These are phyloP conservation scores for Gopherus flavomarginatus DNA, from an alignment of 2,113 vertebrate genomes.

Conservation along the genomic window DNA sequence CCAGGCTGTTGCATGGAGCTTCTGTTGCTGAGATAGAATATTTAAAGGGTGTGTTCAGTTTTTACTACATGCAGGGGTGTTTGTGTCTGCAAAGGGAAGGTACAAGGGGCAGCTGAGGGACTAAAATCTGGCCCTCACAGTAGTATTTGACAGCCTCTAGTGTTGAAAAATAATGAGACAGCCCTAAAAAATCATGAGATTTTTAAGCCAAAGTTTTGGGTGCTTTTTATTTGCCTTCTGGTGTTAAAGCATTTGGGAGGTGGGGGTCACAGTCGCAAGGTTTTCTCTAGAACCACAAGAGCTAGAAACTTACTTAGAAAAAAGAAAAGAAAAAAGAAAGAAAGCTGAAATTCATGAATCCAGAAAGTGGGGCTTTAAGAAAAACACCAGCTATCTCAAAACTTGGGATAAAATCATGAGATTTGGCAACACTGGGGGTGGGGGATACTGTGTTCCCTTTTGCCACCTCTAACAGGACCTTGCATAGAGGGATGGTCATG, in stretches of 20 bases:
- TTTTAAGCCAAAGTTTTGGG: background rate
- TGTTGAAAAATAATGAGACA: background rate
- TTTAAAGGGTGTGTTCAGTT: background rate
- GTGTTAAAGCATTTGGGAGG: background rate
- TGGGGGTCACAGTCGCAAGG: background rate
- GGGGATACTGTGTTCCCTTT: background rate
- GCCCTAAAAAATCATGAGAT: background rate
- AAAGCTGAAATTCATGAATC: background rate
- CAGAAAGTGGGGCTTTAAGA: background rate
- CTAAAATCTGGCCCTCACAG: background rate
- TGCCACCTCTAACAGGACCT: background rate
- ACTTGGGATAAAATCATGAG: background rate
- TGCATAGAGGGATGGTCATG: background rate
- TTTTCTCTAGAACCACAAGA: background rate
- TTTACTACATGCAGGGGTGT: fast-evolving
- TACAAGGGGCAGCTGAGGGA: fast-evolving
- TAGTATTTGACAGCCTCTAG: background rate
- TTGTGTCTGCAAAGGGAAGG: fast-evolving
- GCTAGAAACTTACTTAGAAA: background rate
- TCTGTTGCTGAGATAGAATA: background rate
- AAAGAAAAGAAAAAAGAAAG: background rate
- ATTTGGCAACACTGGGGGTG: background rate
- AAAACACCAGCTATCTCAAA: background rate
- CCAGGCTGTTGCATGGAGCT: background rate
- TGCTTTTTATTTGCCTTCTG: background rate